phyloP scores from a whole-genome alignment of 2,797 vertebrate genomes.

The Rhyacichthys aspro region DNA sequence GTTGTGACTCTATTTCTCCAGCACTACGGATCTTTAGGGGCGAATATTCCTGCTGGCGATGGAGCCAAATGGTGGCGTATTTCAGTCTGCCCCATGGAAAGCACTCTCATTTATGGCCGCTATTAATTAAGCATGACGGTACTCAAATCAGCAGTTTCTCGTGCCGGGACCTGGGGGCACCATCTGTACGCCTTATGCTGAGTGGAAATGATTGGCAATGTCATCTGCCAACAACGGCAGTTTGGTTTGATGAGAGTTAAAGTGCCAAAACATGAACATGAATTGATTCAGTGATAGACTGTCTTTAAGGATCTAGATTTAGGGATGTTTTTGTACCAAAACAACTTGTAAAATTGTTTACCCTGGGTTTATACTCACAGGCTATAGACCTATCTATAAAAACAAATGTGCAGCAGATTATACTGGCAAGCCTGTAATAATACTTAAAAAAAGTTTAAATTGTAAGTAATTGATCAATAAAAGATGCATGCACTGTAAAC shows the following conservation, averaged over 20 bases:
- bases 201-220: constrained; percentile 76
- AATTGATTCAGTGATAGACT: constrained; percentile 5
- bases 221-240: constrained; percentile 61
- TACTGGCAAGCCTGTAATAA: no score
- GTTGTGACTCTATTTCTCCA: constrained; percentile 67
- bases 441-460: no score
- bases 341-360: no score
- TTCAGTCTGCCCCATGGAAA: constrained; percentile 66
- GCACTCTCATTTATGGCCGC: constrained; percentile 68
- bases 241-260: constrained; percentile 44
- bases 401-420: no score
- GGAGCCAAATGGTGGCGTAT: constrained; percentile 64
- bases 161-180: constrained; percentile 65
- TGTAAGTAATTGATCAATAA: no score
- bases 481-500: no score
- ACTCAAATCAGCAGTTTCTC: constrained; percentile 82
- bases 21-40: constrained; percentile 52
- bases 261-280: constrained; percentile 24
- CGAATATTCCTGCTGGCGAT: constrained; percentile 62
- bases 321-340: no score
- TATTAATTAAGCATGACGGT: constrained; percentile 83
- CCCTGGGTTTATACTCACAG: no score
- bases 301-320: no score
- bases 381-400: no score
- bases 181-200: constrained; percentile 76